Evolutionary conservation across 2,113 vertebrate species (phyloP), one percentile per base, ranked within the genome.

Genomic region (Excalfactoria chinensis): DNA sequence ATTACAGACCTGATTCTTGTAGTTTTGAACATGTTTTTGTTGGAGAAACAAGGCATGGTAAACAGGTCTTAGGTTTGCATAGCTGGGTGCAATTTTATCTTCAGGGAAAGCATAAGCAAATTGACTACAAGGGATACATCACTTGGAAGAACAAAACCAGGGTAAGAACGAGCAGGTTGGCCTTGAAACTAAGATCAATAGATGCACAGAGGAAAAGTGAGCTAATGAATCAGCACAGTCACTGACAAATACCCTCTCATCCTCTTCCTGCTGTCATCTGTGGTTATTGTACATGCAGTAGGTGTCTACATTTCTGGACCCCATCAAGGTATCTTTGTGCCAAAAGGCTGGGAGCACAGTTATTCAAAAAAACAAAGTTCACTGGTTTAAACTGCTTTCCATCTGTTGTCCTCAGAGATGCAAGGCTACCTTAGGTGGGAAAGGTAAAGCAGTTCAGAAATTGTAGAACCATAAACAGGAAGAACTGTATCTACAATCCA

Each of bases 81-180:
- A 99, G 99, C 97, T 99, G 98, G 98, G 95, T 99, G 64, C 98
- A 98, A 92, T 98, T 99, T 96, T 99, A 98, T 95, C 96, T 98
- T 86, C 98, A 99, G 97, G 98, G 99, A 86, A 99, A 98, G 78
- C 91, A 13, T 4, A 83, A 93, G 8, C 94, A 98, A 34, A 96
- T 98, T 13, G 98, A 98, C 93, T 98, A 99, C 89, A 99, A 98
- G 87, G 98, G 98, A 70, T 99, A 98, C 14, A 96, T 98, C 78
- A 85, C 98, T 67, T 94, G 68, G 66, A 97, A 89, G 85, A 94
- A 97, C 51, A 98, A 98, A 95, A 93, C 93, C 59, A 98, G 94
- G 69, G 98, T 98, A 96, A 96, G 97, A 94, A 63, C 17, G 74
- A 92, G 30, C 23, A 64, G 30, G 25, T 5, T 46, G 28, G 26